Evolutionary conservation across 2,113 vertebrate genomes (phyloP).

Genomic region (Gymnobelideus leadbeateri): DNA sequence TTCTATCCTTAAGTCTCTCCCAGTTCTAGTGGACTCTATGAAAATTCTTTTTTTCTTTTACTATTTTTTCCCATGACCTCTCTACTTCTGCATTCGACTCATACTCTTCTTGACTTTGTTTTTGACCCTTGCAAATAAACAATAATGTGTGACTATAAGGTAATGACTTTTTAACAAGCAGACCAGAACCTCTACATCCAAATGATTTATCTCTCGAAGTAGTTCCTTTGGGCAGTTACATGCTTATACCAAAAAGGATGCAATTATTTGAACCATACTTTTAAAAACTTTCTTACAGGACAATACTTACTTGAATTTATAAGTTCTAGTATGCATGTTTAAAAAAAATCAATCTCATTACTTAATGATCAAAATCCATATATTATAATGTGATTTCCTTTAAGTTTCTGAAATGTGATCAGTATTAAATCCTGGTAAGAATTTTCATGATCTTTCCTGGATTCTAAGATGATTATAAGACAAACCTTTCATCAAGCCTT

Average conservation of each 20-base stretch:
- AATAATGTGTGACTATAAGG: conserved; percentile 7
- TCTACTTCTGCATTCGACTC: conserved; percentile 40
- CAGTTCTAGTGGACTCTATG: background rate
- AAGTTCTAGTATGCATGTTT: background rate
- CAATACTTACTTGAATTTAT: background rate
- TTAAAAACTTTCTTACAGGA: background rate
- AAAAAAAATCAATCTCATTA: background rate
- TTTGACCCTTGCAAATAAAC: conserved; percentile 10
- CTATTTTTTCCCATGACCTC: background rate
- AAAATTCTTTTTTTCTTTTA: background rate
- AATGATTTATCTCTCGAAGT: background rate
- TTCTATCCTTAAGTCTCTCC: no score
- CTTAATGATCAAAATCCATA: background rate
- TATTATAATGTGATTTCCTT: background rate
- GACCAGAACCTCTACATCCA: background rate
- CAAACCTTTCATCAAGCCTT: background rate
- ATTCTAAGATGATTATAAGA: background rate
- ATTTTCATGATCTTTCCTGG: background rate
- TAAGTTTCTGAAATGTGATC: background rate
- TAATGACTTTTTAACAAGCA: conserved; percentile 24
- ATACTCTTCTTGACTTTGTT: background rate
- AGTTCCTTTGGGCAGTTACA: background rate
- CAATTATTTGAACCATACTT: background rate
- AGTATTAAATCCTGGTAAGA: accelerated
- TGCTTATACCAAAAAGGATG: background rate